Conservation (phyloP, 2,797 vertebrate genomes). For the Carduelis carduelis region DNA sequence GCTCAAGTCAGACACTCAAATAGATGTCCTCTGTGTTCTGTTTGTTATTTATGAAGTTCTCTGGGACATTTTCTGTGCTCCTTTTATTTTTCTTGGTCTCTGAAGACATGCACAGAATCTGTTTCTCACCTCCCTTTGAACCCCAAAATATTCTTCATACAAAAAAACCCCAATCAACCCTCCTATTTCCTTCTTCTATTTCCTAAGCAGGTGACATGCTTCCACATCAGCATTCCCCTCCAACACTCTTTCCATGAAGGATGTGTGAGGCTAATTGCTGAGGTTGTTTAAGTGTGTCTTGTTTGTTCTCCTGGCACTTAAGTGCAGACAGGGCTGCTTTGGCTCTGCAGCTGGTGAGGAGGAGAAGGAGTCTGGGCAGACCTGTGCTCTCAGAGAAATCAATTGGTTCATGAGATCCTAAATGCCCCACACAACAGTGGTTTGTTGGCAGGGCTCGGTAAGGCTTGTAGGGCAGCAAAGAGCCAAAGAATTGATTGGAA, state of each 20-base stretch:
- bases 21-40: background rate
- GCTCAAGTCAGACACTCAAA: background rate
- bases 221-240: background rate
- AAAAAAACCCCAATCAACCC: rapidly evolving
- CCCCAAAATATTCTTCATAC: background rate
- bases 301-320: background rate
- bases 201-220: background rate
- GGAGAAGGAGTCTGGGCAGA: background rate
- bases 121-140: background rate
- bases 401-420: background rate
- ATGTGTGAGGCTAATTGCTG: background rate
- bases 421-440: rapidly evolving
- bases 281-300: background rate
- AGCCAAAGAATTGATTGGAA: background rate
- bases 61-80: background rate
- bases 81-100: background rate
- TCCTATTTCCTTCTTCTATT: background rate
- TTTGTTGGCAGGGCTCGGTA: background rate
- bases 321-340: background rate
- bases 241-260: background rate
- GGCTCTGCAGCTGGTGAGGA: background rate
- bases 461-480: background rate
- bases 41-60: background rate
- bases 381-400: background rate
- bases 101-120: background rate